These are phyloP conservation scores for Eupelmus urozonus DNA, from an alignment of 2,888 invertebrate genomes.

Conservation along the genomic window DNA sequence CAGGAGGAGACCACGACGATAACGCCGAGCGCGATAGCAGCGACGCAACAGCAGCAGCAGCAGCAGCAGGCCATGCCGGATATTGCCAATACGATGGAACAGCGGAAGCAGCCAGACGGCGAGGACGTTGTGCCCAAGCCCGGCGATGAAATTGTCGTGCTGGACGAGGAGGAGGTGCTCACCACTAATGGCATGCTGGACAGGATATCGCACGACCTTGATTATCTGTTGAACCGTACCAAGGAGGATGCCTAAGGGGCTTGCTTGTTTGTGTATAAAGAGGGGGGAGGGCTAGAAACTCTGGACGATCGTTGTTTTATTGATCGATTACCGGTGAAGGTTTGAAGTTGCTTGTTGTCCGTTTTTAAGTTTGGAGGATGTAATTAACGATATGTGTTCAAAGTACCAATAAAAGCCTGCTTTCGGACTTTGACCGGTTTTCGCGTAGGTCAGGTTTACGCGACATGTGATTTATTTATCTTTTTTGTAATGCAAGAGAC, in stretches of 20 bases:
- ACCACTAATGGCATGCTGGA: conserved; percentile 82
- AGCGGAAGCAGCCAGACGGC: conserved; percentile 73
- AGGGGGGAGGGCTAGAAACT: not conserved
- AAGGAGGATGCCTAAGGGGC: conserved; percentile 60
- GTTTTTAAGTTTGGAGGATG: no score
- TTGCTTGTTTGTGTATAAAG: no score
- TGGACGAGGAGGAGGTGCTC: conserved; percentile 58
- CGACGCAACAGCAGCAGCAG: not conserved
- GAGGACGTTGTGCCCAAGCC: conserved; percentile 63
- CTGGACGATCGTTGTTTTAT: no score
- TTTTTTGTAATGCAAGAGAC: no score
- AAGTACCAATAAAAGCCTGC: no score
- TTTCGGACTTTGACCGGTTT: no score
- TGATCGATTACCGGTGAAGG: no score
- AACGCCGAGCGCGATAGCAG: not conserved
- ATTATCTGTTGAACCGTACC: conserved; percentile 87
- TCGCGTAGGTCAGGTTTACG: no score
- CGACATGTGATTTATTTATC: not conserved
- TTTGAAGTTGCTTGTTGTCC: no score
- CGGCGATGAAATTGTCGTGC: conserved; percentile 6
- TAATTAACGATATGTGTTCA: no score
- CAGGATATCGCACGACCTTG: conserved; percentile 89
- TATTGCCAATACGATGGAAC: conserved; percentile 73
- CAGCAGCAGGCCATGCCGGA: conserved; percentile 69
- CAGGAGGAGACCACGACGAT: not conserved